Evolutionary conservation across 1,140 invertebrate genomes (phyloP).

Genomic region (Grapholita molesta): DNA sequence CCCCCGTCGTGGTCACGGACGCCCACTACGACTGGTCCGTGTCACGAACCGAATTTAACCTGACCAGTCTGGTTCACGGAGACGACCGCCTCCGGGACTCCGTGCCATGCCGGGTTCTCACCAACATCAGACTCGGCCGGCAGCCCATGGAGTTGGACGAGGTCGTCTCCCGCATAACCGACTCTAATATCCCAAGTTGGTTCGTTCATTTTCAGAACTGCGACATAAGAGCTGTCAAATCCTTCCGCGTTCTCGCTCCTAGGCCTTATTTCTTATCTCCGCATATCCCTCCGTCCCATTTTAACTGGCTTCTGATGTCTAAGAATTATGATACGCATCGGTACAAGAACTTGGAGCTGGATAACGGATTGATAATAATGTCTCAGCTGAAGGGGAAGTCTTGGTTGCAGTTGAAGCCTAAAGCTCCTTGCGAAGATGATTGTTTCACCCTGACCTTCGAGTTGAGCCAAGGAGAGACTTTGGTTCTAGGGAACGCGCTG

Average conservation of each 20-base stretch:
- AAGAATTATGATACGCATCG: constrained; percentile 85
- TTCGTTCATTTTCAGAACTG: constrained; percentile 94
- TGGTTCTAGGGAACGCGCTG: constrained; percentile 85
- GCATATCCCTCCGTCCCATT: constrained; percentile 85
- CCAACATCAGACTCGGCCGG: constrained; percentile 82
- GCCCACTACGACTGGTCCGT: constrained; percentile 84
- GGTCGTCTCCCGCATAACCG: constrained; percentile 82
- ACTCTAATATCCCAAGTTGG: constrained; percentile 84
- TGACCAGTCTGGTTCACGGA: constrained; percentile 80
- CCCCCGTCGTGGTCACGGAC: constrained; percentile 86
- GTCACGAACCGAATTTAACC: constrained; percentile 82
- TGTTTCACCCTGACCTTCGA: constrained; percentile 83
- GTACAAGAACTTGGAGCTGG: constrained; percentile 85
- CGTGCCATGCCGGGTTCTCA: constrained; percentile 84
- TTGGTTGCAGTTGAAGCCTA: constrained; percentile 82
- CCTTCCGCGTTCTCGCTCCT: constrained; percentile 83
- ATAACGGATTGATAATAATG: constrained; percentile 84
- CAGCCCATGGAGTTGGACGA: constrained; percentile 82
- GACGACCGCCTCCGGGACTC: constrained; percentile 81
- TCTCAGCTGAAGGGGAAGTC: constrained; percentile 86
- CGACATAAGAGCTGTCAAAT: constrained; percentile 86
- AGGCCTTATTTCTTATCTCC: constrained; percentile 87
- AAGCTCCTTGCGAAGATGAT: constrained; percentile 83
- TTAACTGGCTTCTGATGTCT: constrained; percentile 90
- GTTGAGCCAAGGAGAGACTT: constrained; percentile 84